Evolutionary conservation across 2,113 vertebrate genomes (phyloP).

Genomic region (Girardinichthys multiradiatus): DNA sequence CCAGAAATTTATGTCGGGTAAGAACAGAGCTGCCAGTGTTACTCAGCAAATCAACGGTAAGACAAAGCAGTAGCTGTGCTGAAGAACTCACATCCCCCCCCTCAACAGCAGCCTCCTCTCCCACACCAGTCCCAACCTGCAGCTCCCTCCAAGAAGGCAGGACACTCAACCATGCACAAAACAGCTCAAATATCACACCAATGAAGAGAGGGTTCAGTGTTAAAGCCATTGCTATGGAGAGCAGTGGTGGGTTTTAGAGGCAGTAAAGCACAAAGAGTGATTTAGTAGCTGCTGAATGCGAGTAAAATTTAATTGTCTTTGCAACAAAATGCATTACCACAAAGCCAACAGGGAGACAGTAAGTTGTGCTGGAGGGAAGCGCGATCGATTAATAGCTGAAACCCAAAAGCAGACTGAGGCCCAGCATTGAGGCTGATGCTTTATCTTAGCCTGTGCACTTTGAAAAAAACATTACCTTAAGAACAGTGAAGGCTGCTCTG

Average conservation of each 20-base stretch:
- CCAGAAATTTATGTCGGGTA: slow-evolving; percentile 12
- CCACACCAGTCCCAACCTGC: slow-evolving; percentile 42
- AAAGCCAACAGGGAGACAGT: slow-evolving; percentile 41
- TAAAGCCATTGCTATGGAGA: slow-evolving; percentile 24
- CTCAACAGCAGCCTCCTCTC: slow-evolving; percentile 38
- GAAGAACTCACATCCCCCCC: slow-evolving; percentile 15
- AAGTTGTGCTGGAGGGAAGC: slow-evolving; percentile 16
- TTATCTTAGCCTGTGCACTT: not conserved
- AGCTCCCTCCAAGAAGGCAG: slow-evolving; percentile 1
- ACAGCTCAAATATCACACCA: slow-evolving; percentile 2
- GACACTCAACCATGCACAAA: slow-evolving; percentile 6
- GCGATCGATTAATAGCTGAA: slow-evolving; percentile 56
- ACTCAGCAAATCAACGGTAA: slow-evolving; percentile 16
- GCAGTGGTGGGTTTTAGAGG: not conserved
- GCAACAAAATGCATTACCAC: slow-evolving; percentile 44
- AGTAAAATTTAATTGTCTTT: slow-evolving; percentile 61
- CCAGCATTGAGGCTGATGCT: not conserved
- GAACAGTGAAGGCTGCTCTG: not conserved
- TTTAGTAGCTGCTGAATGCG: slow-evolving; percentile 57
- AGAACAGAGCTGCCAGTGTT: slow-evolving; percentile 55
- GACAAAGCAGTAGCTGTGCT: slow-evolving; percentile 62
- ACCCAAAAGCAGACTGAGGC: slow-evolving; percentile 12
- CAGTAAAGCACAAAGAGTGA: slow-evolving; percentile 17
- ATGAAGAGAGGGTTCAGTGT: not conserved
- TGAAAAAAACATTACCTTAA: not conserved